phyloP scores from a whole-genome alignment of 2,113 vertebrate species.

The Ivindomyrus marchei region DNA sequence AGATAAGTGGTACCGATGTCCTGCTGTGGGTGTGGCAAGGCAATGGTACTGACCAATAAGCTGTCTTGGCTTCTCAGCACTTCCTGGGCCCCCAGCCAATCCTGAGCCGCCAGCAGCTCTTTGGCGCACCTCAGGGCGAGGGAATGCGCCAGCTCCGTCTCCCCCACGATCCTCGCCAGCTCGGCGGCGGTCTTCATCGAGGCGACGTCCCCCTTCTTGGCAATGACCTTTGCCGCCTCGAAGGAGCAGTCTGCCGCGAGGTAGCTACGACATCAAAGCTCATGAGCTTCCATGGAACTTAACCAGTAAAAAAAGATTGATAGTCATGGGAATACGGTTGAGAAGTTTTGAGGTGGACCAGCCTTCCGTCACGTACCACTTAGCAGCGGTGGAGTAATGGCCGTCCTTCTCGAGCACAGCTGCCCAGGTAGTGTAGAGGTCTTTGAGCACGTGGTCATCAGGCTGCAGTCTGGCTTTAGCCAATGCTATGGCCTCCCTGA shows the following conservation, averaged over 20 bases:
- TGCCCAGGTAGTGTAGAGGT: constrained; percentile 82
- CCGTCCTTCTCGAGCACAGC: constrained; percentile 80
- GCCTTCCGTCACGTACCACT: constrained; percentile 66
- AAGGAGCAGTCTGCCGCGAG: constrained; percentile 75
- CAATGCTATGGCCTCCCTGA: constrained; percentile 85
- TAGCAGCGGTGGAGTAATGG: constrained; percentile 84
- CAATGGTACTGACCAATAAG: constrained; percentile 69
- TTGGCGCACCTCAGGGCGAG: constrained; percentile 82
- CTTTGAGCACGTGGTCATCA: constrained; percentile 73
- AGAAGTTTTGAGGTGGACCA: not conserved
- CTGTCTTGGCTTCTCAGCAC: constrained; percentile 67
- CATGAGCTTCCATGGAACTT: not conserved
- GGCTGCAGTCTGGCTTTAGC: constrained; percentile 80
- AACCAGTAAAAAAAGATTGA: not conserved
- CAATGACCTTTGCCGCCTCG: constrained; percentile 84
- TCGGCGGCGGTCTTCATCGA: constrained; percentile 75
- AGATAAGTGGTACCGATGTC: not conserved
- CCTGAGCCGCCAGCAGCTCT: constrained; percentile 67
- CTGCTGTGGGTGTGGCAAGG: not conserved
- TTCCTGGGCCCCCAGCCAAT: constrained; percentile 78
- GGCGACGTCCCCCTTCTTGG: constrained; percentile 77
- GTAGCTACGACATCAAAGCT: constrained; percentile 59
- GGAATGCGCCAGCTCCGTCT: constrained; percentile 65
- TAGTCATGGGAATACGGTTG: not conserved
- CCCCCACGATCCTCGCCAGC: constrained; percentile 69